Conservation (phyloP, 2,888 invertebrate genomes). For the Neoascia interrupta region DNA sequence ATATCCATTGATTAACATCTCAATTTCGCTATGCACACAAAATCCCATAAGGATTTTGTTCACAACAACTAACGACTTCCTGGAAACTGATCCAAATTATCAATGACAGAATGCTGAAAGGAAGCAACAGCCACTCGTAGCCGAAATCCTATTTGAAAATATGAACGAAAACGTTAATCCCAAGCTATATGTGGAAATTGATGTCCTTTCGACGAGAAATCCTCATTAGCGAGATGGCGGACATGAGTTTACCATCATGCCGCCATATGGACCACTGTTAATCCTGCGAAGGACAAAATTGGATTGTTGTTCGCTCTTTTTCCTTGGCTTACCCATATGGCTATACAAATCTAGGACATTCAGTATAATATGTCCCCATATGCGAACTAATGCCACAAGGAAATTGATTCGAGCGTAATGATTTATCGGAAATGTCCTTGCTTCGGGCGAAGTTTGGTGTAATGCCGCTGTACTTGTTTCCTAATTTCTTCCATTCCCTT, state of each 20-base stretch:
- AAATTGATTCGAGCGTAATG: slow-evolving; percentile 51
- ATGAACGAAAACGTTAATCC: slow-evolving; percentile 50
- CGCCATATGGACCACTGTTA: slow-evolving; percentile 35
- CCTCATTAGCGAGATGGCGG: slow-evolving; percentile 55
- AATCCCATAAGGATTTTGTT: slow-evolving; percentile 26
- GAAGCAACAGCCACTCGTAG: slow-evolving; percentile 11
- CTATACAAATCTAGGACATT: slow-evolving; percentile 11
- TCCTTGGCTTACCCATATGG: slow-evolving; percentile 6
- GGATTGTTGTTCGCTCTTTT: slow-evolving; percentile 26
- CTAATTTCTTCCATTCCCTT: slow-evolving; percentile 8
- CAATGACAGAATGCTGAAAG: slow-evolving; percentile 42
- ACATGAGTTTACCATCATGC: no score
- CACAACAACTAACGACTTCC: slow-evolving; percentile 39
- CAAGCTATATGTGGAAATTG: slow-evolving; percentile 6
- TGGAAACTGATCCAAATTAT: slow-evolving; percentile 51
- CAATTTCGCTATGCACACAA: slow-evolving; percentile 31
- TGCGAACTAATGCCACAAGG: slow-evolving; percentile 29
- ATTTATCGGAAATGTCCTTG: slow-evolving; percentile 47
- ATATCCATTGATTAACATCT: slow-evolving; percentile 39
- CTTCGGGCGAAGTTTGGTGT: slow-evolving; percentile 45
- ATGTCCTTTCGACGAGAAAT: slow-evolving; percentile 56
- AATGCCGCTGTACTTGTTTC: slow-evolving; percentile 27
- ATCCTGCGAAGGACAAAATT: slow-evolving; percentile 1
- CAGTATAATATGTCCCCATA: slow-evolving; percentile 12
- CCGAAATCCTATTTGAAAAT: slow-evolving; percentile 48